phyloP scores from a whole-genome alignment of 2,113 vertebrate genomes.

The Proterorhinus semilunaris region DNA sequence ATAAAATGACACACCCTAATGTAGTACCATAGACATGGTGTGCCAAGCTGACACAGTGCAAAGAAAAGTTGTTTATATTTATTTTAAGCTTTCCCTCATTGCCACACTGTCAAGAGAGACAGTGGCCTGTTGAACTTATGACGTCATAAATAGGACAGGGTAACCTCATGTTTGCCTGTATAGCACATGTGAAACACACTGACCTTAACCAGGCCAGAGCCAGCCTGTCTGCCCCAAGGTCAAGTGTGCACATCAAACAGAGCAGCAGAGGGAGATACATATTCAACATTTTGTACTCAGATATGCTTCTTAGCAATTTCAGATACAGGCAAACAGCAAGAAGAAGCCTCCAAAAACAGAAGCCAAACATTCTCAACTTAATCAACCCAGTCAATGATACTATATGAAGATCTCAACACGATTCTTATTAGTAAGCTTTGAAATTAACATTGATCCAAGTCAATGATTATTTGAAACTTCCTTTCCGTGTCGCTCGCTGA shows the following conservation, averaged over 20 bases:
- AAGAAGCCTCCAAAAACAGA: background rate
- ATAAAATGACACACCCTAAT: too few species aligned
- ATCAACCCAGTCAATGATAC: too few species aligned
- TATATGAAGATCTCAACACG: too few species aligned
- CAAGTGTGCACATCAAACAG: background rate
- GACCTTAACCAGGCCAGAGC: background rate
- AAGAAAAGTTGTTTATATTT: too few species aligned
- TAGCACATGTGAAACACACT: background rate
- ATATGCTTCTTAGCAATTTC: background rate
- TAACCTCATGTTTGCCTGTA: background rate
- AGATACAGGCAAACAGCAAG: background rate
- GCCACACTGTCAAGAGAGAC: background rate
- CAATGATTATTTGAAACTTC: background rate
- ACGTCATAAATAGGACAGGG: background rate
- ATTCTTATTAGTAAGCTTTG: background rate
- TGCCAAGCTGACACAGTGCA: too few species aligned
- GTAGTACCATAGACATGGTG: too few species aligned
- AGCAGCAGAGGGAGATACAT: background rate
- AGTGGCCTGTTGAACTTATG: background rate
- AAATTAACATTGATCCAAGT: background rate
- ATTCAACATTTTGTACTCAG: background rate
- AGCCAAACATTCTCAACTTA: too few species aligned
- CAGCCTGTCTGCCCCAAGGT: background rate
- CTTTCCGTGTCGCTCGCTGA: background rate
- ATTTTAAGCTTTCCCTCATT: background rate